These are phyloP conservation scores for Phortica okadai DNA, from an alignment of 2,888 invertebrate genomes.

Conservation along the genomic window DNA sequence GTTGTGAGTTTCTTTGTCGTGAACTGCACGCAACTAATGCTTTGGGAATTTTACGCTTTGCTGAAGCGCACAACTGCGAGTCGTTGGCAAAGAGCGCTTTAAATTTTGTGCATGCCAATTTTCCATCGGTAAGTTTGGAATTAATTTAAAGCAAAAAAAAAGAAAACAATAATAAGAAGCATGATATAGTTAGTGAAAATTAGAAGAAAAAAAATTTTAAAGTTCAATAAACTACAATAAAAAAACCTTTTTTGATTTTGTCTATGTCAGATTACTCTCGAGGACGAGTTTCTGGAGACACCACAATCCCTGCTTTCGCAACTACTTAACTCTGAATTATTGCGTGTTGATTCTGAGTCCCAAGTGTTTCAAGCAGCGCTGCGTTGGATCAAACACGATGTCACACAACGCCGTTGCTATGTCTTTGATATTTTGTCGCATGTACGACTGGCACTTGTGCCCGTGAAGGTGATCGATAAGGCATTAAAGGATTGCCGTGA, in stretches of 20 bases:
- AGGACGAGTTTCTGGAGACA: slow-evolving; percentile 91
- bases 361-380: slow-evolving; percentile 93
- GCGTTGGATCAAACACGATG: slow-evolving; percentile 91
- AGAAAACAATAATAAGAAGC: not conserved
- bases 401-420: slow-evolving; percentile 85
- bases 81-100: slow-evolving; percentile 87
- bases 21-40: slow-evolving; percentile 92
- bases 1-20: slow-evolving; percentile 89
- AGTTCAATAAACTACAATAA: slow-evolving; percentile 25
- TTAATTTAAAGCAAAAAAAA: not conserved
- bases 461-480: slow-evolving; percentile 86
- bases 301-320: slow-evolving; percentile 86
- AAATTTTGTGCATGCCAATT: slow-evolving; percentile 89
- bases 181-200: not conserved
- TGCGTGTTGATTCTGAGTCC: slow-evolving; percentile 91
- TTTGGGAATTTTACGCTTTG: slow-evolving; percentile 93
- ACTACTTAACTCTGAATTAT: slow-evolving; percentile 89
- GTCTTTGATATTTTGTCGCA: slow-evolving; percentile 91
- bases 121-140: slow-evolving; percentile 83
- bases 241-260: not conserved
- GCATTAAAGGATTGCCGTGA: slow-evolving; percentile 87
- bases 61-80: slow-evolving; percentile 90
- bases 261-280: slow-evolving; percentile 77
- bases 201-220: not conserved
- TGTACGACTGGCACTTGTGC: slow-evolving; percentile 89